A percentile compares a stretch with the other conserved stretches of the same genome.
Evolutionary conservation across 2,797 vertebrate genomes (phyloP).

Genomic region (Atherinosoma microstoma): DNA sequence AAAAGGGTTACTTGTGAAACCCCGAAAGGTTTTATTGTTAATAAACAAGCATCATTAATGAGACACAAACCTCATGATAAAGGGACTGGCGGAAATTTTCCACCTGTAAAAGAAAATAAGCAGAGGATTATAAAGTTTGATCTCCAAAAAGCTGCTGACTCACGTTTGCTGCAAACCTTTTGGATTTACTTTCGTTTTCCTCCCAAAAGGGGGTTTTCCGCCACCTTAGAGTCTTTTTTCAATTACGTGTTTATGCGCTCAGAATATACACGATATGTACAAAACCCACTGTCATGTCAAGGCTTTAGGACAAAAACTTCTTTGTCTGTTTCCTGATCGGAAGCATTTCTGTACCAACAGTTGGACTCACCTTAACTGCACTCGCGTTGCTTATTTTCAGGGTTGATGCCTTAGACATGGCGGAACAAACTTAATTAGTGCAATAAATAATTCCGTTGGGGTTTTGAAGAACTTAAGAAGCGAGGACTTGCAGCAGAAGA

Average conservation of each 20-base stretch:
- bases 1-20: neutral
- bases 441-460: neutral
- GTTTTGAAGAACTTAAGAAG: neutral
- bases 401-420: conserved; percentile 63
- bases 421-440: neutral
- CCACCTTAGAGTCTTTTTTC: rapidly evolving
- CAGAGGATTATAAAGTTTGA: neutral
- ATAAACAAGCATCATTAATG: neutral
- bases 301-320: neutral
- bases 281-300: rapidly evolving
- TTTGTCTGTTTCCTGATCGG: neutral
- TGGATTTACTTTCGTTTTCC: conserved; percentile 67
- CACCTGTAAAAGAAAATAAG: conserved; percentile 63
- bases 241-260: neutral
- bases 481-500: neutral
- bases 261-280: neutral
- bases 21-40: neutral
- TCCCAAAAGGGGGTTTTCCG: conserved; percentile 31
- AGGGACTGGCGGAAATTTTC: conserved; percentile 75
- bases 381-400: conserved; percentile 67
- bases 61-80: conserved; percentile 68
- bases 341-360: neutral
- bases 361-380: conserved; percentile 63
- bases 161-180: conserved; percentile 15
- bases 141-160: conserved; percentile 50